Conservation (phyloP, 2,797 vertebrate genomes). For the Coendou prehensilis region DNA sequence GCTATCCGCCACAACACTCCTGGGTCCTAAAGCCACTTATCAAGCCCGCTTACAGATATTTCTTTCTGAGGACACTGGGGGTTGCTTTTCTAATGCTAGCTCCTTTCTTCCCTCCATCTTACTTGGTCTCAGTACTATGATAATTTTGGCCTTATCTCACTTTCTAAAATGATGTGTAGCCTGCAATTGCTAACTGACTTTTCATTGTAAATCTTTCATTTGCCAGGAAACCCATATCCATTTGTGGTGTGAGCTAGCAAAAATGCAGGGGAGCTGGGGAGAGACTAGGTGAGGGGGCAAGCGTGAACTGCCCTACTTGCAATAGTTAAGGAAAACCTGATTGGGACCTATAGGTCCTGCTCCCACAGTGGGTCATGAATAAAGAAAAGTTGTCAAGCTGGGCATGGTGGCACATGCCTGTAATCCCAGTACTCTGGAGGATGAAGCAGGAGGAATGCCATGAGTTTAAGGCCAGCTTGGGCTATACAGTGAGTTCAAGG, state of each 20-base stretch:
- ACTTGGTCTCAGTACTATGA: not conserved
- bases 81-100: not conserved
- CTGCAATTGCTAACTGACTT: not conserved
- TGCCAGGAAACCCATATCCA: not conserved
- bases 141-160: not conserved
- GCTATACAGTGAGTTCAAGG: not conserved
- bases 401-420: not conserved
- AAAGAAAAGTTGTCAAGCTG: not conserved
- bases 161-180: not conserved
- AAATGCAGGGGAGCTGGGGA: not conserved
- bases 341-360: not conserved
- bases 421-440: not conserved
- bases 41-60: not conserved
- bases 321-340: not conserved
- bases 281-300: not conserved
- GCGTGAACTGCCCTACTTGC: not conserved
- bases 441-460: not conserved
- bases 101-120: not conserved
- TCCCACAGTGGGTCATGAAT: not conserved
- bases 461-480: not conserved
- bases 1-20: not conserved
- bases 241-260: not conserved
- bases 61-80: not conserved
- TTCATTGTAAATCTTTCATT: not conserved
- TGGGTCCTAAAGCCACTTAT: not conserved